phyloP scores from a whole-genome alignment of 2,888 invertebrate genomes.

The Rotaria magnacalcarata region DNA sequence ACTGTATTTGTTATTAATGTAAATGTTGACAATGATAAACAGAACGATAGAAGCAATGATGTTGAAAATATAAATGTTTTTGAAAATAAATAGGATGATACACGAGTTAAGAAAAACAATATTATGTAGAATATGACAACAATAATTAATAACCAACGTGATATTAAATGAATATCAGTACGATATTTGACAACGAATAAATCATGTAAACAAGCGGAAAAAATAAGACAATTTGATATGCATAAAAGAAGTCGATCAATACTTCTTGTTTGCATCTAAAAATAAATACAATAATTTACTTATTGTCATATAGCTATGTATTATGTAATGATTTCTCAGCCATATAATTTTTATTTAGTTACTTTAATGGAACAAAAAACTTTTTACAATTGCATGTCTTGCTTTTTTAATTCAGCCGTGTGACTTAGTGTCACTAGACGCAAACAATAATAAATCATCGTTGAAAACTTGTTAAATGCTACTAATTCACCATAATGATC shows the following conservation, averaged over 20 bases:
- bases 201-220: constrained; percentile 25
- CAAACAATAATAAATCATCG: not conserved
- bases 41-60: not conserved
- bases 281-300: not conserved
- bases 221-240: not conserved
- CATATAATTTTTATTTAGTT: not conserved
- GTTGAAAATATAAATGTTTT: not conserved
- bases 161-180: not conserved
- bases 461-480: not conserved
- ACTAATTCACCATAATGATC: not conserved
- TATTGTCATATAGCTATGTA: no score
- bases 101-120: not conserved
- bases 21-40: constrained; percentile 16
- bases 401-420: not conserved
- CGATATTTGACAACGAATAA: constrained; percentile 21
- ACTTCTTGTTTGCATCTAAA: not conserved
- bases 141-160: not conserved
- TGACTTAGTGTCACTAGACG: not conserved
- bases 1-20: not conserved
- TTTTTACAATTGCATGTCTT: not conserved
- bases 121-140: not conserved
- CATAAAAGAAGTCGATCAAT: not conserved
- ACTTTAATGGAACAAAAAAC: not conserved
- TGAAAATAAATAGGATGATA: not conserved
- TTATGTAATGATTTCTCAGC: no score